Conservation (phyloP, 1,140 invertebrate genomes). For the Aphelenchoides besseyi region DNA sequence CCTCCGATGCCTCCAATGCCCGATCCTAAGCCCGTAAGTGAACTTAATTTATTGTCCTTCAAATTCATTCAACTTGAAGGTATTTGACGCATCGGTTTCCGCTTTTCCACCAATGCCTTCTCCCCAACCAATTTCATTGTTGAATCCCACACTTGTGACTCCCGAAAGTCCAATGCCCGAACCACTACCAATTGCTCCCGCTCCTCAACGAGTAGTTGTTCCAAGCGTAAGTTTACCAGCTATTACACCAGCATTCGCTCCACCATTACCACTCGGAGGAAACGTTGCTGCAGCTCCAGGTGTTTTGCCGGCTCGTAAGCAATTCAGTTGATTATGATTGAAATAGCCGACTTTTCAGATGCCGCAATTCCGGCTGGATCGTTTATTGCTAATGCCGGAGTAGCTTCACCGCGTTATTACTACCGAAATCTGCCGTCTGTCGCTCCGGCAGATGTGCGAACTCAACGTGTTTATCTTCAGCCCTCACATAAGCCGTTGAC, state of each 20-base stretch:
- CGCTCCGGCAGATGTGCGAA: not conserved
- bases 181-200: not conserved
- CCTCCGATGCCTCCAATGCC: not conserved
- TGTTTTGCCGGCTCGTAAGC: not conserved
- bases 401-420: not conserved
- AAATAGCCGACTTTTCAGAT: too few relatives aligned
- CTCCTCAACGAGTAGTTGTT: conserved; percentile 9
- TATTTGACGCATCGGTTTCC: not conserved
- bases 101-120: conserved; percentile 12
- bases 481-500: not conserved
- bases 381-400: not conserved
- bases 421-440: not conserved
- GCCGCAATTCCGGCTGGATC: conserved; percentile 10
- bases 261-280: too few relatives aligned
- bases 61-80: too few relatives aligned
- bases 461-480: not conserved
- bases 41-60: too few relatives aligned
- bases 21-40: not conserved
- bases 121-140: conserved; percentile 3
- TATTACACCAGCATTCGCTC: too few relatives aligned
- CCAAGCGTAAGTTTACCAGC: too few relatives aligned
- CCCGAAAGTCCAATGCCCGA: not conserved
- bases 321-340: too few relatives aligned
- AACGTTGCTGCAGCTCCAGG: too few relatives aligned
- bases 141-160: not conserved